Base-by-base conservation (phyloP, 2,888 invertebrate genomes). In the Agrotis exclamationis region DNA sequence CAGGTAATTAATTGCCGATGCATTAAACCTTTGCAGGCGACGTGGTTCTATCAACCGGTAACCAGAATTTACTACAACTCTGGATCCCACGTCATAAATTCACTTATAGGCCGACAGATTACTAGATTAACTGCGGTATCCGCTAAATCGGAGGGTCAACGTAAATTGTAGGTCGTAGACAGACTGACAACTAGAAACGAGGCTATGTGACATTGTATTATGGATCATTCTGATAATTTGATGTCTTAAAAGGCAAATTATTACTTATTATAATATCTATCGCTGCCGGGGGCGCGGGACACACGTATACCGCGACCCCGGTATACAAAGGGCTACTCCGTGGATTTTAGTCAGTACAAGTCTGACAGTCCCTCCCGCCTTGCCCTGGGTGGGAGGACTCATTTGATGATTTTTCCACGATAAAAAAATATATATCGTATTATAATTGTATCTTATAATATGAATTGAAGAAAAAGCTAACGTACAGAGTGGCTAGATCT, bases 41-140 rank as follows among this genome's bases (percentile, higher is more conserved):
- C 59, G 33, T 44, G 16, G 54, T 45, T 56, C 63, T 56, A 57
- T 60, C 56, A 57, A 50, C 24, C 20, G 51, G 51, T 53, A 56
- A 66, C 62, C 18, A 66, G 53, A 64, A 64, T 67, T 81, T 63
- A 67, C 59, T 53, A 13, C 66, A 20, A 39, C 45, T 70, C 53
- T 16, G n/a, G 67, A 56, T 67, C 50, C 51, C 33, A 67, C 57
- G 48, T 80, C 66, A 67, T 78, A 67, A 67, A 70, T 78, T 82
- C 60, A 24, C 63, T 64, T 64, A 58, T 20, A 58, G 28, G 11
- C 28, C 62, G 51, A 70, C 33, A 66, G 39, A 48, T 48, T 48
- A 67, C 62, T 54, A 69, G 70, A 74, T 80, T 78, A 70, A 63
- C 63, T 56, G 45, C 47, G 47, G 63, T 51, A 75, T 54, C 63